Percentiles rank a stretch among this genome's conserved stretches.
These are phyloP conservation scores for Morelia viridis DNA, from an alignment of 2,797 vertebrate species.

Conservation along the genomic window DNA sequence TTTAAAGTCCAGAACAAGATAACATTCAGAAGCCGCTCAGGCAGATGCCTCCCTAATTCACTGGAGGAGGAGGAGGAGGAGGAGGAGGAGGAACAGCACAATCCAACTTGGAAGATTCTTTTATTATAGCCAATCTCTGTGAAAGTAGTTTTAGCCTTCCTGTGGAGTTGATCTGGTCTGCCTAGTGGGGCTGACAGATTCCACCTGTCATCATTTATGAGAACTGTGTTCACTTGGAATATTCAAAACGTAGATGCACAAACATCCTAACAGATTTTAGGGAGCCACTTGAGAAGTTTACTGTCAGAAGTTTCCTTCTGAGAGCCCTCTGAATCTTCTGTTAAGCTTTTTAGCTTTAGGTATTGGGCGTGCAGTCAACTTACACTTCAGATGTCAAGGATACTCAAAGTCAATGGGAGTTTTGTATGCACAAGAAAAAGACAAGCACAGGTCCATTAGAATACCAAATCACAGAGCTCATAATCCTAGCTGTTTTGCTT, in stretches of 20 bases:
- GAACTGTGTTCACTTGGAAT: neutral
- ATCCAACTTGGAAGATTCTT: neutral
- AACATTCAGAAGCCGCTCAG: neutral
- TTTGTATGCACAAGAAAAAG: rapidly evolving
- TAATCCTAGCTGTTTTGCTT: neutral
- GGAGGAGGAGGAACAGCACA: neutral
- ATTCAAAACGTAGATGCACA: conserved; percentile 11
- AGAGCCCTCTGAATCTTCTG: neutral
- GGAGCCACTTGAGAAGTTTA: rapidly evolving
- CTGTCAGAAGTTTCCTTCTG: neutral
- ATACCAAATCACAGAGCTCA: rapidly evolving
- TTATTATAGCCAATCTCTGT: neutral
- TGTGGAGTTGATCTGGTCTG: neutral
- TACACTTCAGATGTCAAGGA: neutral
- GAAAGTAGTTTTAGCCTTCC: neutral
- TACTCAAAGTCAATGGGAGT: rapidly evolving
- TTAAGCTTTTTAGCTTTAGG: rapidly evolving
- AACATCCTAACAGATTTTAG: neutral
- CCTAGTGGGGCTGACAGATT: neutral
- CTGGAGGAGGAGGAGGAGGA: neutral
- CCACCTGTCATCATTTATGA: rapidly evolving
- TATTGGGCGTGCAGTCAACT: neutral
- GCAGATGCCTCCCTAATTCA: neutral
- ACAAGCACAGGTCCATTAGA: neutral
- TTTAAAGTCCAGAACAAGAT: neutral